Percentiles rank a stretch among this genome's conserved stretches.
Evolutionary conservation across 2,888 invertebrate species (phyloP).

Genomic region (Dryobota labecula): DNA sequence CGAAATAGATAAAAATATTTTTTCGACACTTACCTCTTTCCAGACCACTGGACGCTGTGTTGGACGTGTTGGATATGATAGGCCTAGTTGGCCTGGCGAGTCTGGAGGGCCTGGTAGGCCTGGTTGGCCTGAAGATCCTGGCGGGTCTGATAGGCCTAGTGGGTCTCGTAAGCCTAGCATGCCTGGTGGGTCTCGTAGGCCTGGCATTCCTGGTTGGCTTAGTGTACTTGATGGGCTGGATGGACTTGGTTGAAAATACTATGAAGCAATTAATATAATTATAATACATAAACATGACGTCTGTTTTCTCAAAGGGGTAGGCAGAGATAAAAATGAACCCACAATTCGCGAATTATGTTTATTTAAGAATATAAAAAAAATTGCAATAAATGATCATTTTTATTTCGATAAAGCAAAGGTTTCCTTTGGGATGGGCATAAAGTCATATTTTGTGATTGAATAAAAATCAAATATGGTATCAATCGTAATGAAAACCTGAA

Average conservation of each 20-base stretch:
- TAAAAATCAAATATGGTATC: neutral
- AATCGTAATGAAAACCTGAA: neutral
- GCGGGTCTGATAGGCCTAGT: neutral
- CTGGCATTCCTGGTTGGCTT: neutral
- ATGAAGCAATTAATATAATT: slow-evolving; percentile 3
- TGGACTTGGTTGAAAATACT: slow-evolving; percentile 8
- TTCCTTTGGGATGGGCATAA: neutral
- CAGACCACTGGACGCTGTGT: neutral
- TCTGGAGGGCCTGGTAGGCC: neutral
- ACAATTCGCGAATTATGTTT: neutral
- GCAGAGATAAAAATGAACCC: neutral
- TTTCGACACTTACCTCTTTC: neutral
- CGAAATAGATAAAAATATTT: no score
- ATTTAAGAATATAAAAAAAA: neutral
- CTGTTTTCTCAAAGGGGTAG: neutral
- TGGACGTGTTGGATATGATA: neutral
- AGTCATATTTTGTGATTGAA: neutral
- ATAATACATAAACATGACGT: neutral
- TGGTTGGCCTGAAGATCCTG: no score
- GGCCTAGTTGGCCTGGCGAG: no score
- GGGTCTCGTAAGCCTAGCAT: rapidly evolving
- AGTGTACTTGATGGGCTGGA: neutral
- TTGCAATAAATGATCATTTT: neutral
- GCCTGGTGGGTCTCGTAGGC: neutral
- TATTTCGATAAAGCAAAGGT: neutral